Conservation (phyloP, 2,888 invertebrate species). For the Physocephala rufipes region DNA sequence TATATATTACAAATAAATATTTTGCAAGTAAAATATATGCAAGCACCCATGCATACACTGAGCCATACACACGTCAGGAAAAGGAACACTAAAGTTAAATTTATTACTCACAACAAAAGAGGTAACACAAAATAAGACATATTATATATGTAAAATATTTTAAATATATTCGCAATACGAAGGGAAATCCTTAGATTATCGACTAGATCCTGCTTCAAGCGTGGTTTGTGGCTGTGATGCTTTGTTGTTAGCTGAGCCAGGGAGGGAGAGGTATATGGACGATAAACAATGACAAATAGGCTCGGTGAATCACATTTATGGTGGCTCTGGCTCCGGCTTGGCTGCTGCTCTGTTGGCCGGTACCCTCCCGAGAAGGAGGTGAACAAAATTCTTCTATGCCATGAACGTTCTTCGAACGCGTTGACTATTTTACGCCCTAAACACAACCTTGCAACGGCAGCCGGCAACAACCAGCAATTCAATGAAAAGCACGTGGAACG, state of each 20-base stretch:
- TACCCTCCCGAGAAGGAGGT: too few species aligned
- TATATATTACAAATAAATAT: slow-evolving; percentile 58
- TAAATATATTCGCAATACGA: slow-evolving; percentile 50
- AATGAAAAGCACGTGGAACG: too few species aligned
- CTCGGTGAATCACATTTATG: slow-evolving; percentile 52
- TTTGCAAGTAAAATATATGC: slow-evolving; percentile 45
- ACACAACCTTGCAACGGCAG: too few species aligned
- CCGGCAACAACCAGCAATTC: too few species aligned
- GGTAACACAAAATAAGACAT: slow-evolving; percentile 22
- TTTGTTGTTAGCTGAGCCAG: too few species aligned
- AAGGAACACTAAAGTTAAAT: slow-evolving; percentile 56
- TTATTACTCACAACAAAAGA: slow-evolving; percentile 48
- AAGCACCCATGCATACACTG: slow-evolving; percentile 36
- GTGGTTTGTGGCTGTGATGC: slow-evolving; percentile 34
- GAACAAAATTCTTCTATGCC: too few species aligned
- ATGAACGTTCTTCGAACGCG: too few species aligned
- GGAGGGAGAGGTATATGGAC: slow-evolving; percentile 40
- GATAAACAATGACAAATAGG: slow-evolving; percentile 40
- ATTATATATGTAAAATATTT: slow-evolving; percentile 27
- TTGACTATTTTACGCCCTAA: too few species aligned
- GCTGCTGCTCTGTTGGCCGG: slow-evolving; percentile 47
- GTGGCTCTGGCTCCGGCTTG: slow-evolving; percentile 45
- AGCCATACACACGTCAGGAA: slow-evolving; percentile 22
- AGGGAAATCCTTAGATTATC: slow-evolving; percentile 45
- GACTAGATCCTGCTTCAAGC: neutral